A percentile compares a stretch with the other conserved stretches of the same genome.
Conservation (phyloP, 2,797 vertebrate genomes). For the Sebastes ruberrimus region DNA sequence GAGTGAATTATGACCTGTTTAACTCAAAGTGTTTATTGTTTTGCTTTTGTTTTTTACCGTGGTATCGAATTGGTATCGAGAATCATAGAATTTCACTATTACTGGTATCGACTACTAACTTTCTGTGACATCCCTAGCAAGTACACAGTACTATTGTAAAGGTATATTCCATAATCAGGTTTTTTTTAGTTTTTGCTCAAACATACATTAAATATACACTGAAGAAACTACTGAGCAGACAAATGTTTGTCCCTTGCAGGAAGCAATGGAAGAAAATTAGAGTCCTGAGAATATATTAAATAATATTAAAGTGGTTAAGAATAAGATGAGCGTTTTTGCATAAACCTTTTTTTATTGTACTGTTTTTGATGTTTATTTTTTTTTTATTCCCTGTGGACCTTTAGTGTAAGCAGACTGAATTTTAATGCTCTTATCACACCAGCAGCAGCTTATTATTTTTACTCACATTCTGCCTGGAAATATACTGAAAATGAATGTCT, state of each 20-base stretch:
- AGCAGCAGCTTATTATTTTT: background rate
- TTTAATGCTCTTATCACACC: background rate
- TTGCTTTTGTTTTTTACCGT: too few relatives aligned
- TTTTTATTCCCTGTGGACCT: background rate
- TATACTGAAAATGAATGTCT: background rate
- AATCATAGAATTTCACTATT: too few relatives aligned
- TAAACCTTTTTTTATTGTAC: background rate
- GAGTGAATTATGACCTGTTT: too few relatives aligned
- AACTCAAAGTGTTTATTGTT: too few relatives aligned
- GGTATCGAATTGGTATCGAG: too few relatives aligned
- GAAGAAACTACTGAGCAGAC: background rate
- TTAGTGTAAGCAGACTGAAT: background rate
- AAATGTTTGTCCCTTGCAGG: background rate
- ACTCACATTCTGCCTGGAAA: background rate
- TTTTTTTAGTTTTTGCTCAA: background rate
- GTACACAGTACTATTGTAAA: background rate
- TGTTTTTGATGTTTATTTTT: background rate
- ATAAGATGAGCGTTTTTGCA: background rate
- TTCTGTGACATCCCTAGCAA: too few relatives aligned
- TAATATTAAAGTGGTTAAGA: background rate
- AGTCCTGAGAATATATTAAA: background rate
- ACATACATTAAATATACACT: background rate
- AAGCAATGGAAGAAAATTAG: background rate
- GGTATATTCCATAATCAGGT: background rate
- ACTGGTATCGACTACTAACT: too few relatives aligned